Base-by-base conservation (phyloP, 2,888 invertebrate species). In the Flexamia atlantica region DNA sequence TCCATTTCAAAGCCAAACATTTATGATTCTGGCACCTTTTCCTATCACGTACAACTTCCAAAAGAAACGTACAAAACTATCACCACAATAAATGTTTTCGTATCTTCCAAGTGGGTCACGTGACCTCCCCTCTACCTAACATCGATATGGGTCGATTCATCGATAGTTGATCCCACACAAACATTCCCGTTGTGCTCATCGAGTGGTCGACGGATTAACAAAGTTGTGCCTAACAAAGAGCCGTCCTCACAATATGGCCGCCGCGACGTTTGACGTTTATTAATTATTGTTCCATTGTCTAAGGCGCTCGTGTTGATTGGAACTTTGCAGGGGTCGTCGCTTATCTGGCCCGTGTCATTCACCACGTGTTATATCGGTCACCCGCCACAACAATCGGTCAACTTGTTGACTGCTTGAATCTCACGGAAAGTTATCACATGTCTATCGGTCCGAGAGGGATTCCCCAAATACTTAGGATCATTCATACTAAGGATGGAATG, bases 241-340 rank as follows among this genome's bases (percentile, higher is more conserved):
- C 76, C 50, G 76, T 76, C 50, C 76, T 76, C 76, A 76, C 76
- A 76, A 76, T 76, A 76, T 76, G 76, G 76, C 76, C 42, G 76
- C 76, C 42, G 46, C 23, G 76, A 76, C 76, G 76, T 82, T 70
- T 82, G 82, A 82, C 82, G 81, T 64, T 81, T 82, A 82, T 82
- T 82, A 82, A 82, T 82, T 82, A 82, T 50, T 50, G 46, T 42
- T 30, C 68, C 82, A 82, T 82, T 82, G 82, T 82, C 70, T 82
- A 42, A 82, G 46, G 20, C 40, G 70, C 68, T 36, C 36, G 68
- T 70, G 82, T 82, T 82, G 82, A 82, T 82, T 82, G 82, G 82
- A 76, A 76, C 76, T 10, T 76, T 30, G 76, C 76, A 76, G 76
- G 76, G 76, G 76, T 76, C 76, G 42, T 25, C 17, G 46, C 76